Conservation (phyloP, 2,888 invertebrate genomes). For the Cynaeus angustus region DNA sequence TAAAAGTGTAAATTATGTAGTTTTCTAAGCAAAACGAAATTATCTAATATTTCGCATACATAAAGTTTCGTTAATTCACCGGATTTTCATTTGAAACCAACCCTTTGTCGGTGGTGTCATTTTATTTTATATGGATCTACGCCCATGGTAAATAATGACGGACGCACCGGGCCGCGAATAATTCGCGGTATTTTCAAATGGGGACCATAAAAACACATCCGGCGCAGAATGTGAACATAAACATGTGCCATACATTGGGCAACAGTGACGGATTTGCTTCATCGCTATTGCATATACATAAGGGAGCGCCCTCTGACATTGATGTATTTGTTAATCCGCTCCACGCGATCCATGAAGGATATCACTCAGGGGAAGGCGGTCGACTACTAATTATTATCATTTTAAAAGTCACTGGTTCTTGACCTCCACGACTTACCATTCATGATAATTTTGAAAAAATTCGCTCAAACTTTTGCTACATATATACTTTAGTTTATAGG, state of each 20-base stretch:
- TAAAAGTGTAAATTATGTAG: too few relatives aligned
- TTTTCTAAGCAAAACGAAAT: too few relatives aligned
- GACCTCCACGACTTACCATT: constrained; percentile 4
- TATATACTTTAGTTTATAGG: too few relatives aligned
- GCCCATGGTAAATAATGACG: not conserved
- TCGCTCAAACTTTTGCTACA: too few relatives aligned
- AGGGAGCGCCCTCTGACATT: constrained; percentile 44
- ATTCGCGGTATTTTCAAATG: constrained; percentile 62
- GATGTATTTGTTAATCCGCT: constrained; percentile 32
- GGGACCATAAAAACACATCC: constrained; percentile 62
- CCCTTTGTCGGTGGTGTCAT: too few relatives aligned
- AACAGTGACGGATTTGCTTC: constrained; percentile 39
- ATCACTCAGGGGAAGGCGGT: constrained; percentile 18
- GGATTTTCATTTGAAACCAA: too few relatives aligned
- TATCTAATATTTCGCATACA: too few relatives aligned
- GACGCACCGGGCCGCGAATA: constrained; percentile 58
- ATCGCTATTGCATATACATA: constrained; percentile 33
- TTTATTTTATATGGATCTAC: too few relatives aligned
- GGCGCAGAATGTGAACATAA: constrained; percentile 60
- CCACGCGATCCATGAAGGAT: constrained; percentile 39
- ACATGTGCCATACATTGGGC: constrained; percentile 55
- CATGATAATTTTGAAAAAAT: too few relatives aligned
- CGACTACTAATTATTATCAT: constrained; percentile 25
- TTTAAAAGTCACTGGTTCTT: constrained; percentile 27
- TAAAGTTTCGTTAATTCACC: too few relatives aligned